Conservation (phyloP, 2,113 vertebrate species). For the Tyto alba region DNA sequence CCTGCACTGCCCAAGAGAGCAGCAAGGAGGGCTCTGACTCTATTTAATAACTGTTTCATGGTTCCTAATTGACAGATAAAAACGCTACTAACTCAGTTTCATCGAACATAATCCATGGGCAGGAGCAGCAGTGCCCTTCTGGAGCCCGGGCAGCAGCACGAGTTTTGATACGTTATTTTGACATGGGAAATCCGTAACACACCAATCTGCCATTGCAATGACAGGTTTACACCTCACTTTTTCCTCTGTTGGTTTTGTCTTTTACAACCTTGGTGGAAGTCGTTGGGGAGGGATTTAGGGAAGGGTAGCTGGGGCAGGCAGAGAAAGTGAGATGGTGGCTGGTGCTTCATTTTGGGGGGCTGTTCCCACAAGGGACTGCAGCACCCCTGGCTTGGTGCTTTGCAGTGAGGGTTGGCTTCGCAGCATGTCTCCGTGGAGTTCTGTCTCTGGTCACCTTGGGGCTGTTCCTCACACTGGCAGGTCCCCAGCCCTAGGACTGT, state of each 20-base stretch:
- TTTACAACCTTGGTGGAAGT: neutral
- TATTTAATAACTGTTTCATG: constrained; percentile 64
- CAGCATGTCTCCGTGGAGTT: neutral
- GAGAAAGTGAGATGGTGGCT: neutral
- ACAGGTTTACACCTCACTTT: fast-evolving
- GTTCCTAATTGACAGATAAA: constrained; percentile 71
- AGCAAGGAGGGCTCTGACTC: constrained; percentile 47
- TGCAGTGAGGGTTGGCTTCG: neutral
- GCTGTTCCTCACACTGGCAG: neutral
- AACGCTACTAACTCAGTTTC: constrained; percentile 58
- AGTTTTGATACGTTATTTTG: constrained; percentile 24
- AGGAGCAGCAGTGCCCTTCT: neutral
- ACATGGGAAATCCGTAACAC: neutral
- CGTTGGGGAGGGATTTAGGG: neutral
- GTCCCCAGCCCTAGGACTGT: neutral
- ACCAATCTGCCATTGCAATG: neutral
- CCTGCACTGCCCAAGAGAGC: constrained; percentile 36
- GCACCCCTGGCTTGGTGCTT: fast-evolving
- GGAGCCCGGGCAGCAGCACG: neutral
- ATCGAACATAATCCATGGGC: constrained; percentile 44
- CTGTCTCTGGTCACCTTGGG: neutral
- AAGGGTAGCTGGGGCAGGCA: neutral
- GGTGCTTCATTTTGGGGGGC: neutral
- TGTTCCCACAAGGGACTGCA: neutral
- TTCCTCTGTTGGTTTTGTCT: neutral